Conservation (phyloP, 1,140 invertebrate genomes). For the Drosophila carrolli region DNA sequence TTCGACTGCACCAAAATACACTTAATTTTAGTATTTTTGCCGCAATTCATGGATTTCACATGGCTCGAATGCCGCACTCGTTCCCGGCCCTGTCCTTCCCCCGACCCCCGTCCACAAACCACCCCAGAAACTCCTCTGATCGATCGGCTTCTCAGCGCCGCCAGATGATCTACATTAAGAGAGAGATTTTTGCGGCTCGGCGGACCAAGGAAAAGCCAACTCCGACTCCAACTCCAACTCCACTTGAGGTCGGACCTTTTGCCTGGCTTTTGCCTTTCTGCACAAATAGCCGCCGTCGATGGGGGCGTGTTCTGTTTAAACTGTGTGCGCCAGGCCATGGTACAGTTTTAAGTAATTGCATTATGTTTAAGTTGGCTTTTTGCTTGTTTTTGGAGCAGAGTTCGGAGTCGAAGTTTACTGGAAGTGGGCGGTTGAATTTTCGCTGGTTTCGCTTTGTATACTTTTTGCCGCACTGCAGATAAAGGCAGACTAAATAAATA, state of each 20-base stretch:
- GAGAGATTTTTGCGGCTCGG: constrained; percentile 66
- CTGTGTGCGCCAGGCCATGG: constrained; percentile 70
- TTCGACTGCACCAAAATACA: constrained; percentile 79
- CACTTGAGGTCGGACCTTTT: constrained; percentile 61
- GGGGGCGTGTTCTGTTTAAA: constrained; percentile 77
- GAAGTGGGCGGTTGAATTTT: constrained; percentile 60
- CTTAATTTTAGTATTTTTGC: constrained; percentile 79
- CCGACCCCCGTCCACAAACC: background rate
- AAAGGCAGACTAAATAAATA: constrained; percentile 60
- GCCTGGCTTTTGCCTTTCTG: constrained; percentile 47
- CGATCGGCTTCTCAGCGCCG: constrained; percentile 76
- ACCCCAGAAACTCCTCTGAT: constrained; percentile 34
- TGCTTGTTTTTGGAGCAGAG: constrained; percentile 59
- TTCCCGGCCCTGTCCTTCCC: constrained; percentile 16
- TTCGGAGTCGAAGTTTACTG: constrained; percentile 65
- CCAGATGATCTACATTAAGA: constrained; percentile 82
- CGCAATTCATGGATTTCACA: constrained; percentile 80
- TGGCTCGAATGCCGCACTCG: constrained; percentile 32
- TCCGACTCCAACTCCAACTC: background rate
- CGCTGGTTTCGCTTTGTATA: constrained; percentile 13
- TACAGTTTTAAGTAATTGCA: constrained; percentile 83
- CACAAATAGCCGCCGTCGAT: constrained; percentile 42
- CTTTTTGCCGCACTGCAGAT: constrained; percentile 41
- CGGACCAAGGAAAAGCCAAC: constrained; percentile 25
- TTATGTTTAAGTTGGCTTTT: constrained; percentile 72